Base-by-base conservation (phyloP, 2,888 invertebrate genomes). In the Drosophila anomelani region DNA sequence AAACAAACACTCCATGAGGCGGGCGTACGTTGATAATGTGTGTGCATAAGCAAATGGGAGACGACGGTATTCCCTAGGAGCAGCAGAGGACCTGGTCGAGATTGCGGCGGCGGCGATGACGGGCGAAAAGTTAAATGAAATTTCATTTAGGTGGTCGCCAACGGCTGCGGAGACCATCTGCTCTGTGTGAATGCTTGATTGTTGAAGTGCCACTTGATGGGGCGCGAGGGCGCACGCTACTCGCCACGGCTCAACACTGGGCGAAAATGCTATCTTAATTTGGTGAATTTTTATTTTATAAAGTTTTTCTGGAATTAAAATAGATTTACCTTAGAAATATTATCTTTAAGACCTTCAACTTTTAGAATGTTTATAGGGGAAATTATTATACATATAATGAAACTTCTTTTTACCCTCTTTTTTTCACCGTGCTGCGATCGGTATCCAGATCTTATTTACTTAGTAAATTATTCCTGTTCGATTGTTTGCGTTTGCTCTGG, bases 401-500 rank as follows among this genome's bases (percentile, higher is more conserved):
- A 26, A 15, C 9, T 15, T 3, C 1, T 15, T 2, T 2, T 9
- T 23, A 15, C 10, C 9, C 36, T 6, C 8, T 26, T 39, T 36
- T 36, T 57, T 39, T 51, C 39, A 39, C 6, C 0, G 39, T 62
- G 56, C 59, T 51, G 43, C 43, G 59, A 53, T 61, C 74, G 51
- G 69, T 78, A 78, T 77, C 82, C 78, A 66, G 64, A 63, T 84
- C 70, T 81, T 89, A 88, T 89, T 89, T 89, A 81, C 80, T 81
- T 90, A 86, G 85, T 90, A 89, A 89, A 89, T 90, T 88, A 89
- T 89, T 81, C 88, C 86, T 88, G 86, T 85, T 88, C 88, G 83
- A 85, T 85, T 85, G 84, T 85, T 85, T 85, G 84, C 84, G 80
- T 85, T 85, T 85, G 84, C 84, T 83, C 88, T 88, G 84, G 83